These are phyloP conservation scores for Colinus virginianus DNA, from an alignment of 2,113 vertebrate genomes.

Conservation along the genomic window DNA sequence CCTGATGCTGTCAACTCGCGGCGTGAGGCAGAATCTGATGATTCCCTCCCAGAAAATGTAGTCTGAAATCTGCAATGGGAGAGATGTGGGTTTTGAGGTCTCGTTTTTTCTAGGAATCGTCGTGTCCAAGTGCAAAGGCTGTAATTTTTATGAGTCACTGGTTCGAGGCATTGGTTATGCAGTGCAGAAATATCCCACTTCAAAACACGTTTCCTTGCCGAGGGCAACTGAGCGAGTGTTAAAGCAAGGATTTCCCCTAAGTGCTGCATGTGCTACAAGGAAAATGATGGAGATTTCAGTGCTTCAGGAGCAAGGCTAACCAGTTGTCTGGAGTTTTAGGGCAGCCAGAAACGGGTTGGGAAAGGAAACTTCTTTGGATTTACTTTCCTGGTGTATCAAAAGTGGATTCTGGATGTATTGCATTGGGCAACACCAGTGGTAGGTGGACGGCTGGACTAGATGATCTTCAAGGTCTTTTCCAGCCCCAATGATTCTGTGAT, in stretches of 20 bases:
- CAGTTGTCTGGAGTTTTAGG: neutral
- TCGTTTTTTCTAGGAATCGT: slow-evolving; percentile 1
- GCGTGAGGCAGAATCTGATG: neutral
- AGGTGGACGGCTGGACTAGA: too few species aligned
- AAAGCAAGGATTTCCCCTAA: slow-evolving; percentile 42
- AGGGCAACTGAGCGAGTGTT: neutral
- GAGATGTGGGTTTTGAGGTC: neutral
- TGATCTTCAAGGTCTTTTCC: too few species aligned
- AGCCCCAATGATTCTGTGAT: too few species aligned
- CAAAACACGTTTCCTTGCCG: neutral
- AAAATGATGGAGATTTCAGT: neutral
- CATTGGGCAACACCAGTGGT: too few species aligned
- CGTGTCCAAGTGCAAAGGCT: neutral
- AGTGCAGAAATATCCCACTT: slow-evolving; percentile 25
- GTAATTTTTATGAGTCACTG: slow-evolving; percentile 53
- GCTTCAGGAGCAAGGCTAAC: neutral
- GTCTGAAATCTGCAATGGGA: neutral
- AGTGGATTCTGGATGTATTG: neutral
- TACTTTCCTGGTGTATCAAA: neutral
- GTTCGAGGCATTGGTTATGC: neutral
- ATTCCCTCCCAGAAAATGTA: neutral
- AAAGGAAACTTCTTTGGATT: neutral
- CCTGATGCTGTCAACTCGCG: neutral
- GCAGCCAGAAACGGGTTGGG: neutral
- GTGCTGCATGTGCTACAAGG: neutral